phyloP scores from a whole-genome alignment of 1,140 invertebrate species.

The Scaptomyza montana region DNA sequence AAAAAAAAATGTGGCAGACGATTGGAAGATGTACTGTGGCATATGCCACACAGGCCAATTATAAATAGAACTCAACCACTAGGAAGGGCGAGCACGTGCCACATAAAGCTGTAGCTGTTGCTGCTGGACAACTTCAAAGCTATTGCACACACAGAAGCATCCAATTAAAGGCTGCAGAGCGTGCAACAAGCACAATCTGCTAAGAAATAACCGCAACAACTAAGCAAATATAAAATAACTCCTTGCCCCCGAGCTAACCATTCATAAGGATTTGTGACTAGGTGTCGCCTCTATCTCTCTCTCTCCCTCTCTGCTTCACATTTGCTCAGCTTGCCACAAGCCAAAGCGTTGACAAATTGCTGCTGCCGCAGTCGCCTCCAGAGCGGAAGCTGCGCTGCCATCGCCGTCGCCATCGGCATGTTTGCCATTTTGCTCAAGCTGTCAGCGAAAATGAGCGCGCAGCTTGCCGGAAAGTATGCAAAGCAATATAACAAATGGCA shows the following conservation, averaged over 20 bases:
- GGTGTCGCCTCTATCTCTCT: constrained; percentile 35
- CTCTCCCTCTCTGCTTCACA: constrained; percentile 32
- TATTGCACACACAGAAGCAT: not conserved
- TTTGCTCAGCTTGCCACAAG: constrained; percentile 71
- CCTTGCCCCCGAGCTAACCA: constrained; percentile 26
- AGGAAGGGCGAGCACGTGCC: constrained; percentile 11
- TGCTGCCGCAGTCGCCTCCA: constrained; percentile 7
- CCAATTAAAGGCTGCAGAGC: constrained; percentile 14
- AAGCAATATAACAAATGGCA: constrained; percentile 66
- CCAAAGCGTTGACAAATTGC: constrained; percentile 78
- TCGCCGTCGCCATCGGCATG: constrained; percentile 65
- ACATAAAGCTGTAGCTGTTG: constrained; percentile 27
- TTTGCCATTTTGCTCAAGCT: constrained; percentile 77
- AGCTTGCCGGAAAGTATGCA: constrained; percentile 64
- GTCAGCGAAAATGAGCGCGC: constrained; percentile 50
- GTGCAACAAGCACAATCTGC: constrained; percentile 21
- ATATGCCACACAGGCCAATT: constrained; percentile 55
- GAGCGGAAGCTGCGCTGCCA: constrained; percentile 24
- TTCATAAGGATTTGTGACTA: constrained; percentile 71
- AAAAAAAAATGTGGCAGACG: constrained; percentile 36
- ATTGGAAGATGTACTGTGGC: constrained; percentile 54
- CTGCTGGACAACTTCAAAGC: constrained; percentile 42
- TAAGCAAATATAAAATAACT: constrained; percentile 39
- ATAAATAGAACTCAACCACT: constrained; percentile 57
- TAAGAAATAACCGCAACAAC: constrained; percentile 10